phyloP scores from a whole-genome alignment of 37 sponge, comb jelly and placozoan genomes.

The Halichondria panicea region DNA sequence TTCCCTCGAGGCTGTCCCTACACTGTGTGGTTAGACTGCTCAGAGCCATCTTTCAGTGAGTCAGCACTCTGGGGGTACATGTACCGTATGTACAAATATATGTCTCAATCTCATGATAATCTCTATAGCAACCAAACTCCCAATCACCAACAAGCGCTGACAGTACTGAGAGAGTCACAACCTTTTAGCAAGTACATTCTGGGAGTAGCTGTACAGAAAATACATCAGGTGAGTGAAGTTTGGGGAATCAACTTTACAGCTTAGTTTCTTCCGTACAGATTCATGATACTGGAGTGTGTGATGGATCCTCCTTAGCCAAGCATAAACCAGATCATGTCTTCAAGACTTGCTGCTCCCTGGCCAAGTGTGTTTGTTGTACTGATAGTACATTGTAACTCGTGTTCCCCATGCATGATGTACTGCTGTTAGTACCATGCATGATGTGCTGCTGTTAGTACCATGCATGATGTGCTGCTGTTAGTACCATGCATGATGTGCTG shows the following conservation, averaged over 20 bases:
- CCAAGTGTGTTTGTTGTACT: conserved; percentile 27
- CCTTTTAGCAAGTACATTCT: conserved; percentile 54
- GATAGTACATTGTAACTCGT: too few species aligned
- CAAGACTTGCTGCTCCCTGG: conserved; percentile 25
- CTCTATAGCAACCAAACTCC: conserved; percentile 76
- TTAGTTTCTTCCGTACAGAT: conserved; percentile 39
- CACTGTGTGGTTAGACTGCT: conserved; percentile 26
- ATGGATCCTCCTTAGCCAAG: background rate
- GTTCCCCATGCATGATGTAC: too few species aligned
- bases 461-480: too few species aligned
- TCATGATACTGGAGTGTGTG: conserved; percentile 15
- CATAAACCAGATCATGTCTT: conserved; percentile 21
- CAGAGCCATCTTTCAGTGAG: conserved; percentile 42
- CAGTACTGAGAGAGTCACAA: conserved; percentile 46
- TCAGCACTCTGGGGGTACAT: background rate
- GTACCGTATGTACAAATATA: background rate
- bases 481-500: too few species aligned
- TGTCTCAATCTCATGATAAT: background rate
- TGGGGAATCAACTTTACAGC: background rate
- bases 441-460: too few species aligned
- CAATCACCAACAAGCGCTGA: conserved; percentile 60
- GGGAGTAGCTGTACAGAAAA: conserved; percentile 29
- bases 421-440: too few species aligned
- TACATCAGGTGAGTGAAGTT: conserved; percentile 29
- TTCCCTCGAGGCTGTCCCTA: conserved; percentile 19